phyloP scores from a whole-genome alignment of 2,888 invertebrate species.

The Acanthosoma haemorrhoidale region DNA sequence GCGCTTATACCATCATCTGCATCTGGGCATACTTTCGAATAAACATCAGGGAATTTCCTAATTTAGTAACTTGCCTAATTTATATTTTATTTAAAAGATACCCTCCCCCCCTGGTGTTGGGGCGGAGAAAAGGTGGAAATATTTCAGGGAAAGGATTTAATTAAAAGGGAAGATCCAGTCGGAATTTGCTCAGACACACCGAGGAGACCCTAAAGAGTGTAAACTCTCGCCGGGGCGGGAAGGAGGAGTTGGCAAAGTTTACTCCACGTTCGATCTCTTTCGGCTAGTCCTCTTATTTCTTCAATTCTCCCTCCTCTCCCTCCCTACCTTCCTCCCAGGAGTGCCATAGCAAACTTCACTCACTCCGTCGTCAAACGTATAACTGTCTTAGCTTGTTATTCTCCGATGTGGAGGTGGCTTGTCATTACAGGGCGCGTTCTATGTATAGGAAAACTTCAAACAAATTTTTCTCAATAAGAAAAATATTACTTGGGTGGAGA shows the following conservation, averaged over 20 bases:
- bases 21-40: too few species aligned
- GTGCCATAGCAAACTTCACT: too few species aligned
- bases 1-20: too few species aligned
- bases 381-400: too few species aligned
- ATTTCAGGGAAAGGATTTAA: constrained; percentile 12
- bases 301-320: neutral
- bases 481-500: too few species aligned
- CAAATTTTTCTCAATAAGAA: too few species aligned
- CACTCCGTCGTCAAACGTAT: neutral
- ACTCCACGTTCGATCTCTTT: constrained; percentile 3
- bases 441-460: too few species aligned
- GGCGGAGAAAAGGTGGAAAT: neutral
- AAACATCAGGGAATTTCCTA: neutral
- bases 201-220: neutral
- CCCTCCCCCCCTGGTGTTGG: neutral
- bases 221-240: neutral
- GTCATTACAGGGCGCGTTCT: too few species aligned
- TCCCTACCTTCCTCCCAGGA: neutral
- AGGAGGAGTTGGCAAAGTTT: neutral
- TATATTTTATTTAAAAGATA: neutral
- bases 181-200: constrained; percentile 8
- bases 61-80: neutral
- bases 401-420: too few species aligned
- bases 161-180: neutral
- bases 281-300: neutral